phyloP scores from a whole-genome alignment of 2,797 vertebrate species.

The Peromyscus nudipes region DNA sequence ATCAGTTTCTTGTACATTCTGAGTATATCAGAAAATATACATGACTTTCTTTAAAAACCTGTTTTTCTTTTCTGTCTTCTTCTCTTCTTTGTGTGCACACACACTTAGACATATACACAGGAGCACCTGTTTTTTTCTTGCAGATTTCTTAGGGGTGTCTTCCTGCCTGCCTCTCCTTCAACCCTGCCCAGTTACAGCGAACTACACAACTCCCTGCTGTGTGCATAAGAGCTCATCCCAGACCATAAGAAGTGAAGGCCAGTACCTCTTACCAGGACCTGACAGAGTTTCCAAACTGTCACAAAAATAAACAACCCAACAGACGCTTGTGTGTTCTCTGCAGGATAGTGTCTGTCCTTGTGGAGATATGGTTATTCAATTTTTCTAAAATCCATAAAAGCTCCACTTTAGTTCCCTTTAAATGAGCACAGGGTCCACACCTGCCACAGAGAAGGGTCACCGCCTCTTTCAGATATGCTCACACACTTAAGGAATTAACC shows the following conservation, averaged over 20 bases:
- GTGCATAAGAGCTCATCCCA: not conserved
- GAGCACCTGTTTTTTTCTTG: not conserved
- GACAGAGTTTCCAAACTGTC: slow-evolving; percentile 63
- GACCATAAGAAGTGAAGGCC: slow-evolving; percentile 34
- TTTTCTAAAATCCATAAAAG: slow-evolving; percentile 46
- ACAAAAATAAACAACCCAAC: slow-evolving; percentile 64
- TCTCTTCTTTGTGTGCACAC: not conserved
- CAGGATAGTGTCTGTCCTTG: slow-evolving; percentile 8
- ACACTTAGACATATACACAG: not conserved
- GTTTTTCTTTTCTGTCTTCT: slow-evolving; percentile 12
- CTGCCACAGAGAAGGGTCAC: not conserved
- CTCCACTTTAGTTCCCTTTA: not conserved
- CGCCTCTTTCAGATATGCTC: not conserved
- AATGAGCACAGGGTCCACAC: not conserved
- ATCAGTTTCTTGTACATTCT: not conserved
- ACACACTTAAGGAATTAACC: slow-evolving; percentile 32
- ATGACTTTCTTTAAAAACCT: not conserved
- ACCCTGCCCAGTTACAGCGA: slow-evolving; percentile 7
- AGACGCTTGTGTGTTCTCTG: slow-evolving; percentile 26
- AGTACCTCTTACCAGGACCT: slow-evolving; percentile 2
- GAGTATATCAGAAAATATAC: not conserved
- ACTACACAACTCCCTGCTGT: not conserved
- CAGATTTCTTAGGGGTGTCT: not conserved
- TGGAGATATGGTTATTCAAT: slow-evolving; percentile 54
- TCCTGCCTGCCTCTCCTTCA: not conserved